A percentile compares a stretch with the other conserved stretches of the same genome.
Evolutionary conservation across 2,888 invertebrate genomes (phyloP).

Genomic region (Dryomyza anilis): DNA sequence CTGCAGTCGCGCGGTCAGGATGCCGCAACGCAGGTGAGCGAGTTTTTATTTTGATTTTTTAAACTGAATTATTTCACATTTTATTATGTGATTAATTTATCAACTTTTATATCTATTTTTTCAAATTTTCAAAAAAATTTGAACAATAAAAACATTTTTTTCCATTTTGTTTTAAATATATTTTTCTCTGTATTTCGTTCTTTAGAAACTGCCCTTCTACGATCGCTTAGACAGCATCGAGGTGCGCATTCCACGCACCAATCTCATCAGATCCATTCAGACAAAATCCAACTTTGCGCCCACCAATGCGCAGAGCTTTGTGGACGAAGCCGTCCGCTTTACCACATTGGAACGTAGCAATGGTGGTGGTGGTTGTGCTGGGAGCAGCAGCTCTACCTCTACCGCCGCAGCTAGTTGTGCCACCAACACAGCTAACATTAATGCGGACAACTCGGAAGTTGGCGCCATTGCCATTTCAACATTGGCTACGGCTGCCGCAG

Average conservation of each 20-base stretch:
- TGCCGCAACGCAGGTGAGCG: constrained; percentile 34
- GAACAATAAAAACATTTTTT: too few relatives aligned
- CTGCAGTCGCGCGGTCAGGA: constrained; percentile 38
- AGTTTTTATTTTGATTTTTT: too few relatives aligned
- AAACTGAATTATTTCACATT: not conserved
- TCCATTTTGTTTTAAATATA: too few relatives aligned
- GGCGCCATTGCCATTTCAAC: too few relatives aligned
- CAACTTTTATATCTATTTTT: too few relatives aligned
- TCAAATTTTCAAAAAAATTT: too few relatives aligned
- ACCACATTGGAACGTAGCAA: constrained; percentile 48
- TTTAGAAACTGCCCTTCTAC: constrained; percentile 43
- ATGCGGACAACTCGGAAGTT: too few relatives aligned
- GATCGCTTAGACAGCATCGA: constrained; percentile 44
- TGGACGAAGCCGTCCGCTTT: constrained; percentile 50
- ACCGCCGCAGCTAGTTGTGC: constrained; percentile 32
- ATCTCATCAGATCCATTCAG: constrained; percentile 40
- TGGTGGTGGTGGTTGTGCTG: constrained; percentile 28
- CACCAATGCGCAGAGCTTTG: constrained; percentile 44
- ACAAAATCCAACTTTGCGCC: constrained; percentile 44
- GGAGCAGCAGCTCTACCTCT: constrained; percentile 13
- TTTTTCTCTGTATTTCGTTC: constrained; percentile 25
- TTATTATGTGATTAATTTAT: not conserved
- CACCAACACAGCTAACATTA: too few relatives aligned
- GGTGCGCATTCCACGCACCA: constrained; percentile 44
- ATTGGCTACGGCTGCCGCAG: not conserved